phyloP scores from a whole-genome alignment of 2,797 vertebrate species.

The Diglossa cyanea region DNA sequence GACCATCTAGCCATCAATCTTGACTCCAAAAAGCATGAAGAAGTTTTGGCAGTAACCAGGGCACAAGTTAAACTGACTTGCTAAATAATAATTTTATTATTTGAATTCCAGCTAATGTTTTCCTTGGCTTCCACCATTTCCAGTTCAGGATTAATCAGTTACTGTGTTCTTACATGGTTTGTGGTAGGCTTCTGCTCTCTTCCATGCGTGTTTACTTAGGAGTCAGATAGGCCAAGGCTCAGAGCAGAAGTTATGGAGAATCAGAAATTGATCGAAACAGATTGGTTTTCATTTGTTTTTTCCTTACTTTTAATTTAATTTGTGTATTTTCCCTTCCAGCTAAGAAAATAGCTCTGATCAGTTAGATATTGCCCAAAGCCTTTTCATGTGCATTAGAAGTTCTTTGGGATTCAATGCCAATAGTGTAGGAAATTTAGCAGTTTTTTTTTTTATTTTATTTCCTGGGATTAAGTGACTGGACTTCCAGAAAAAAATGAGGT shows the following conservation, averaged over 20 bases:
- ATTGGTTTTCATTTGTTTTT: neutral
- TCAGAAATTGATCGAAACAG: neutral
- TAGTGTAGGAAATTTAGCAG: neutral
- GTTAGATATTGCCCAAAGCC: neutral
- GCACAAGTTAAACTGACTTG: conserved; percentile 39
- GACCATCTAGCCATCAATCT: conserved; percentile 49
- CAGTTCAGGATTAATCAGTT: conserved; percentile 52
- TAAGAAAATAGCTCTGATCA: neutral
- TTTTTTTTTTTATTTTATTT: conserved; percentile 33
- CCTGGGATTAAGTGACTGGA: conserved; percentile 1
- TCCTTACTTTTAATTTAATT: conserved; percentile 1
- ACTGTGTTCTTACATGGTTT: conserved; percentile 6
- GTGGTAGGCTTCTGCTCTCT: conserved; percentile 22
- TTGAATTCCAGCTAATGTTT: conserved; percentile 53
- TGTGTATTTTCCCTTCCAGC: neutral
- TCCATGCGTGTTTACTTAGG: neutral
- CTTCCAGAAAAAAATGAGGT: neutral
- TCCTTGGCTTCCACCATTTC: conserved; percentile 50
- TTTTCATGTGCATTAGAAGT: neutral
- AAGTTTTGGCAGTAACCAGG: conserved; percentile 51
- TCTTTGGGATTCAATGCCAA: neutral
- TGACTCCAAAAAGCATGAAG: conserved; percentile 57
- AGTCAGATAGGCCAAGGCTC: neutral
- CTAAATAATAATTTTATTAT: conserved; percentile 45
- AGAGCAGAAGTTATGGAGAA: neutral